phyloP scores from a whole-genome alignment of 1,140 invertebrate species.

The Macrotrachela quadricornifera region DNA sequence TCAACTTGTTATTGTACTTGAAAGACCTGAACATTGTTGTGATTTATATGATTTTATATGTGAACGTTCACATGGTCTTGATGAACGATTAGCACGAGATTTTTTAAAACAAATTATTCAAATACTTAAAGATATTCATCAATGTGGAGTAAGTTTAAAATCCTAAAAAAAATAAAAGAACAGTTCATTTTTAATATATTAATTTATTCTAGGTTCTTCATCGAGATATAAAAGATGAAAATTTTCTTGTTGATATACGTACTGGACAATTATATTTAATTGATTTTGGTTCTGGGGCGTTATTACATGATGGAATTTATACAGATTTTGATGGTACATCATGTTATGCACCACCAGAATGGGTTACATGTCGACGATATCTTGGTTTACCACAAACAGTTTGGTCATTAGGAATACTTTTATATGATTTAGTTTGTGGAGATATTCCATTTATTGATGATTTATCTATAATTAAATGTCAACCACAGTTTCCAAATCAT shows the following conservation, averaged over 20 bases:
- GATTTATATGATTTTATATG: slow-evolving; percentile 50
- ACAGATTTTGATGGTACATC: slow-evolving; percentile 45
- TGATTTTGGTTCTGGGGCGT: slow-evolving; percentile 46
- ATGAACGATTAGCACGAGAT: slow-evolving; percentile 27
- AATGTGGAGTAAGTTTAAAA: slow-evolving; percentile 16
- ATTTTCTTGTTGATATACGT: slow-evolving; percentile 41
- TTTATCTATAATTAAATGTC: slow-evolving; percentile 37
- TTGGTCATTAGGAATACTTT: slow-evolving; percentile 46
- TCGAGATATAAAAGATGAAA: slow-evolving; percentile 48
- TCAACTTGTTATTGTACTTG: slow-evolving; percentile 41
- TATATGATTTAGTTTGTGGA: slow-evolving; percentile 49
- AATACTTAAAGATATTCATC: slow-evolving; percentile 17
- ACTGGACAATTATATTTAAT: slow-evolving; percentile 37
- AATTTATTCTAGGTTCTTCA: slow-evolving; percentile 30
- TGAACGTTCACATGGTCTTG: slow-evolving; percentile 38
- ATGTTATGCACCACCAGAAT: slow-evolving; percentile 49
- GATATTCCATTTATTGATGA: slow-evolving; percentile 49
- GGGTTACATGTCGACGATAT: slow-evolving; percentile 40
- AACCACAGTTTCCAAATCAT: too few relatives aligned
- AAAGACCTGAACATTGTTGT: slow-evolving; percentile 39
- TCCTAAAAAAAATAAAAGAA: too few relatives aligned
- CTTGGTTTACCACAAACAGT: slow-evolving; percentile 41
- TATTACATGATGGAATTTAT: slow-evolving; percentile 38
- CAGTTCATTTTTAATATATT: too few relatives aligned
- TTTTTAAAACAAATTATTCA: slow-evolving; percentile 36